These are phyloP conservation scores for Columba livia DNA, from an alignment of 2,113 vertebrate genomes.

Conservation along the genomic window DNA sequence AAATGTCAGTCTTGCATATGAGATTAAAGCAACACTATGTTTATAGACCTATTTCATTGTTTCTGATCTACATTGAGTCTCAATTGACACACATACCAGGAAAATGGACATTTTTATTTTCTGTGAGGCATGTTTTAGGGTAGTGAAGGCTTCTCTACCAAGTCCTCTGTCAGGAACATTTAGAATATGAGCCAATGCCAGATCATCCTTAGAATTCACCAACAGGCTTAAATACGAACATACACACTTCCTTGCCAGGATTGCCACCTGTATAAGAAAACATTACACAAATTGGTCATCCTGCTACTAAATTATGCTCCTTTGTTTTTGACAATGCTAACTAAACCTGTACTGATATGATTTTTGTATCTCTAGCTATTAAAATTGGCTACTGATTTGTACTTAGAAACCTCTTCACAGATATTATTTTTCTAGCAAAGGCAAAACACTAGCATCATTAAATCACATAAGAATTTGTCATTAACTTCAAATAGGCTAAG, in stretches of 20 bases:
- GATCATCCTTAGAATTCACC: conserved; percentile 90
- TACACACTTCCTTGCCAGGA: conserved; percentile 79
- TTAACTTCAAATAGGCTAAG: neutral
- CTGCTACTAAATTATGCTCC: fast-evolving
- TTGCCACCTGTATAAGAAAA: conserved; percentile 72
- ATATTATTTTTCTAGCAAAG: neutral
- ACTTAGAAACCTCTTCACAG: neutral
- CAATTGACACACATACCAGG: conserved; percentile 79
- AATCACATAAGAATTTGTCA: neutral
- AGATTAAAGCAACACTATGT: neutral
- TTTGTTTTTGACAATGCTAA: neutral
- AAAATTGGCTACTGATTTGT: neutral
- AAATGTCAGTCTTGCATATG: neutral
- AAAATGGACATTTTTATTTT: conserved; percentile 86
- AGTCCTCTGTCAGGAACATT: conserved; percentile 87
- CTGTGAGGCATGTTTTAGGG: conserved; percentile 82
- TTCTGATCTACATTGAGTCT: neutral
- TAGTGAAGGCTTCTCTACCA: conserved; percentile 86
- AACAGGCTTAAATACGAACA: conserved; percentile 89
- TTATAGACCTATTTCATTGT: neutral
- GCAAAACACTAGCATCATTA: neutral
- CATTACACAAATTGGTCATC: neutral
- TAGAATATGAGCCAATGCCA: conserved; percentile 84
- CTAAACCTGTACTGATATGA: neutral
- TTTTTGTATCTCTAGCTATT: neutral